These are phyloP conservation scores for Uria aalge DNA, from an alignment of 2,113 vertebrate species.

Conservation along the genomic window DNA sequence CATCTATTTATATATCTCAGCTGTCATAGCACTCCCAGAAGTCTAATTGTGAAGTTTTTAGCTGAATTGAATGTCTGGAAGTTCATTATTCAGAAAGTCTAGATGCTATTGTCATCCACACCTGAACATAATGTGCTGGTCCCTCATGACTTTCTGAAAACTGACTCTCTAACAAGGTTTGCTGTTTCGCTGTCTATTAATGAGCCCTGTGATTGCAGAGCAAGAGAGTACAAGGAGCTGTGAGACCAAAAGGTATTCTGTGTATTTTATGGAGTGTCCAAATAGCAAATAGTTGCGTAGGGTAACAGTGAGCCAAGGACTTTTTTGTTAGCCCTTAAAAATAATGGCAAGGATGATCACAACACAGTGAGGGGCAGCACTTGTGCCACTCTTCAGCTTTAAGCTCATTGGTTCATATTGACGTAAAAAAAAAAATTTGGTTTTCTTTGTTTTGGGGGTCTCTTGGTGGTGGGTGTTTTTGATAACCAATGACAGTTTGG, in stretches of 20 bases:
- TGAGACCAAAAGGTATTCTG: background rate
- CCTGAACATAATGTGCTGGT: background rate
- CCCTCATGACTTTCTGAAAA: background rate
- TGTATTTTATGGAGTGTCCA: background rate
- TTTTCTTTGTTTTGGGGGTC: background rate
- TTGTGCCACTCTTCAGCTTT: background rate
- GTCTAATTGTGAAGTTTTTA: background rate
- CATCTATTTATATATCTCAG: background rate
- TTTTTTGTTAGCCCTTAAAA: background rate
- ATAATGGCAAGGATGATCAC: background rate
- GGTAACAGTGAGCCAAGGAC: background rate
- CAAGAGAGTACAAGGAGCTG: background rate
- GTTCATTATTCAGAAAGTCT: background rate
- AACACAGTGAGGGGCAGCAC: background rate
- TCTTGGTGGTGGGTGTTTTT: background rate
- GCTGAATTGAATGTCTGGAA: background rate
- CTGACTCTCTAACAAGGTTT: background rate
- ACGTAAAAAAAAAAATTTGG: background rate
- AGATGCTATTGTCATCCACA: background rate
- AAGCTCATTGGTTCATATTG: background rate
- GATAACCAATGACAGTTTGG: rapidly evolving
- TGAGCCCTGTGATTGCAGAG: background rate
- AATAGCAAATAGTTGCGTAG: background rate
- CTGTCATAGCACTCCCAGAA: background rate
- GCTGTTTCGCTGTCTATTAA: background rate